Evolutionary conservation across 1,140 invertebrate genomes (phyloP), one percentile per base, ranked within the genome.

Genomic region (Batillaria attramentaria): DNA sequence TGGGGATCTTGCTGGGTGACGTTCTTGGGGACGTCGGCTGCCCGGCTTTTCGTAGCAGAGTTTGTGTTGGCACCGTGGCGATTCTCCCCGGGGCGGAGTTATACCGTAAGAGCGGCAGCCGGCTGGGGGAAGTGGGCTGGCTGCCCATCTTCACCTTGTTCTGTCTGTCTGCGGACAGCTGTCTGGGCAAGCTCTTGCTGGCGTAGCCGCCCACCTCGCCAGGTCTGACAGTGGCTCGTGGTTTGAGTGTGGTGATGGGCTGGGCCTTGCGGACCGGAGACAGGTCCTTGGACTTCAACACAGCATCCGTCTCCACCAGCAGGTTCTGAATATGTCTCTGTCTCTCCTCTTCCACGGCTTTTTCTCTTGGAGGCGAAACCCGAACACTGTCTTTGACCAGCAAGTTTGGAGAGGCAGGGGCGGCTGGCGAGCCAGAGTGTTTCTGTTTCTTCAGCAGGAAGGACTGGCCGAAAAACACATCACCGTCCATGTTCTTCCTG

Each of bases 1-100:
- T 75, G 2, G 82, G 79, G 65, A 84, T 84, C 69, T 79, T 83
- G 62, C 83, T 83, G n/a, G 80, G 81, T 2, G 84, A 79, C 18
- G 79, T 62, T 62, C 79, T 54, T 39, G 73, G 69, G 46, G 75
- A 80, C 46, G 65, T 35, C n/a, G n/a, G n/a, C 69, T 77, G 77
- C 42, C 54, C 50, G 41, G 72, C 31, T 31, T 75, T 79, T 18
- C 68, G 78, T 3, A 54, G 65, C n/a, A 82, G 31, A 42, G 82
- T 78, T 41, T 88, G 86, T 35, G 84, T 84, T 13, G 88, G 88
- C 24, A 88, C 85, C 1, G 88, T 87, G 28, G 85, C 87, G 39
- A 89, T 89, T 73, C 86, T 79, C 0, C 86, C 88, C 16, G 88
- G 87, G 60, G 88, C 85, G 16, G 88, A 89, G 72, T 87, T 87